Base-by-base conservation (phyloP, 2,888 invertebrate species). In the Nematopogon swammerdamellus region DNA sequence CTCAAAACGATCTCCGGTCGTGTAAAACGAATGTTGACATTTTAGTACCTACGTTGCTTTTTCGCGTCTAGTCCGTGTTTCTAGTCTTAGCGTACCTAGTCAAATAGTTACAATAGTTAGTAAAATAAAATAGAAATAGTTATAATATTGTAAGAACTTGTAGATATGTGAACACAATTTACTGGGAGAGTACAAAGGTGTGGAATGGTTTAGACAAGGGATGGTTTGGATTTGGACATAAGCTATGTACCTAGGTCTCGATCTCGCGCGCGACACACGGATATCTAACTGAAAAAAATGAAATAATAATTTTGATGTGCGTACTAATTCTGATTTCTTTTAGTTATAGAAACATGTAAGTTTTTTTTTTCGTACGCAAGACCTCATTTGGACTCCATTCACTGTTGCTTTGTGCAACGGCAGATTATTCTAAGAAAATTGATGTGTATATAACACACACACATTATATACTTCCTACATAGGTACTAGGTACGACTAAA, bases 341-440 rank as follows among this genome's bases (percentile, higher is more conserved):
- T n/a, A n/a, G n/a, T n/a, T n/a, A n/a, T n/a, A n/a, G n/a, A n/a
- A n/a, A n/a, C n/a, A n/a, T n/a, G n/a, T 19, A 18, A 43, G 8
- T 44, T 46, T 29, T 25, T 48, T 43, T 49, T 42, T 18, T 44
- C 46, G 48, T 52, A 25, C 47, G 36, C 50, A 36, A 4, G 14
- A 50, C 30, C 18, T 45, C 29, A 46, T 45, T 54, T 55, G 53
- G n/a, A n/a, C n/a, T 18, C 43, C 55, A 56, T 56, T 55, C 56
- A 58, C 44, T 50, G 50, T 51, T 55, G n/a, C 58, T 43, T 14
- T 43, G 3, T 17, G 43, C 11, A 43, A 5, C 16, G 3, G 54
- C 61, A 56, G 53, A 61, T 65, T 65, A 62, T 65, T 58, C 63
- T 58, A 56, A 61, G 60, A 58, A 59, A 60, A 61, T 61, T 60